phyloP scores from a whole-genome alignment of 2,888 invertebrate genomes.

The Thera britannica region DNA sequence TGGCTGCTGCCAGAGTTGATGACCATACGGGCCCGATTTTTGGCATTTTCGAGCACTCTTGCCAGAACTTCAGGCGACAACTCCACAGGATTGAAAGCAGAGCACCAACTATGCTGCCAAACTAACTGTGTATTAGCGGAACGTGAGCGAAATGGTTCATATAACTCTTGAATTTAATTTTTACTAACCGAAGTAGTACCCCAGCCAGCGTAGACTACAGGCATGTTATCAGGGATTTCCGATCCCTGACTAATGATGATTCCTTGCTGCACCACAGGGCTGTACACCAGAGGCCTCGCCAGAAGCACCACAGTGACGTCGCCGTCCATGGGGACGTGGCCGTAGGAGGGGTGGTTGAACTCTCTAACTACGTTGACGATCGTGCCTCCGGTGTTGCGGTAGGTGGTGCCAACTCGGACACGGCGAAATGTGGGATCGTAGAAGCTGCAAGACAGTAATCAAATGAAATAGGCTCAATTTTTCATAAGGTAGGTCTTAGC shows the following conservation, averaged over 20 bases:
- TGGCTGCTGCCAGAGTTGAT: too few species aligned
- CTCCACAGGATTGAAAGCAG: too few species aligned
- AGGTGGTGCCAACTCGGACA: conserved; percentile 36
- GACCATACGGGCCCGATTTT: too few species aligned
- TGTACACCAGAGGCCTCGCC: conserved; percentile 16
- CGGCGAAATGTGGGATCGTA: conserved; percentile 28
- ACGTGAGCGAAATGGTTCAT: too few species aligned
- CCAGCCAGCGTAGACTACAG: conserved; percentile 57
- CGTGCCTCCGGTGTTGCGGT: conserved; percentile 32
- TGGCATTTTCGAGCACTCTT: too few species aligned
- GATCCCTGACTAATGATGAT: conserved; percentile 39
- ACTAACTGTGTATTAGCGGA: too few species aligned
- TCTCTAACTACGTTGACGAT: conserved; percentile 7
- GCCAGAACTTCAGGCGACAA: too few species aligned
- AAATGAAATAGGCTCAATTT: neutral
- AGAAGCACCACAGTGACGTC: conserved; percentile 43
- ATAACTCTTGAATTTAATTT: too few species aligned
- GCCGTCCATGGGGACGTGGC: conserved; percentile 27
- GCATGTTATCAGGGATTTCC: conserved; percentile 34
- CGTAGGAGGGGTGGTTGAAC: conserved; percentile 36
- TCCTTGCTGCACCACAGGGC: conserved; percentile 30
- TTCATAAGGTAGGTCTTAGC: too few species aligned
- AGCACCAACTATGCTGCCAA: too few species aligned
- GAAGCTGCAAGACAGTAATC: conserved; percentile 2
- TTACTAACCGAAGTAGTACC: conserved; percentile 47